Evolutionary conservation across 2,888 invertebrate genomes (phyloP), one percentile per base, ranked within the genome.

Genomic region (Palloptera scutellata): DNA sequence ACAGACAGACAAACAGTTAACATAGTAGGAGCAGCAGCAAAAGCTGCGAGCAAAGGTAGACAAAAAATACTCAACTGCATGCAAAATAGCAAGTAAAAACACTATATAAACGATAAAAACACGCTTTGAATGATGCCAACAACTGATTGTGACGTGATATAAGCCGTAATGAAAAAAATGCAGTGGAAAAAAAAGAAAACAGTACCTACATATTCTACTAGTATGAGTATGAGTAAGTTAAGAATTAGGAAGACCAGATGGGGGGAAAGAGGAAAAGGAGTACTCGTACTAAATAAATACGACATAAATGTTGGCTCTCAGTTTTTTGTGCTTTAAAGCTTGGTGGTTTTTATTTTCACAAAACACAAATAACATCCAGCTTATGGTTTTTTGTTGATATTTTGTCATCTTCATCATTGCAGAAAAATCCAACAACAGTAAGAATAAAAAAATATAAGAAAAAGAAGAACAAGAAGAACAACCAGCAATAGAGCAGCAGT

Each of bases 121-220:
- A 70, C 64, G 68, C 66, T 66, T 64, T 64, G 69, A 72, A 66
- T 72, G 73, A 81, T 80, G 79, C 79, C 80, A 80, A 81, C 81
- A 81, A 81, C 81, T 79, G 80, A 80, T 80, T 81, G 81, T 79
- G 81, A 80, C 79, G 79, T 78, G 78, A 79, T 80, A 79, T 80
- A 79, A 80, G 81, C 81, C 75, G 78, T 79, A 79, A 79, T 79
- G 79, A 79, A 81, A 81, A 80, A 76, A 76, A 76, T 74, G 73
- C 70, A 70, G 64, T 64, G 30, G 30, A 6, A 55, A 41, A 68
- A 66, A 58, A 61, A 52, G 53, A 41, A 68, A 66, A 58, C 64
- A 52, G 53, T 64, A 64, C 67, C 66, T 57, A 71, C 12, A 20
- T 17, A 54, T 5, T n/a, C 12, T 19, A 20, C 55, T n/a, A 54